phyloP scores from a whole-genome alignment of 2,797 vertebrate species.

The Pangasius krempfi region DNA sequence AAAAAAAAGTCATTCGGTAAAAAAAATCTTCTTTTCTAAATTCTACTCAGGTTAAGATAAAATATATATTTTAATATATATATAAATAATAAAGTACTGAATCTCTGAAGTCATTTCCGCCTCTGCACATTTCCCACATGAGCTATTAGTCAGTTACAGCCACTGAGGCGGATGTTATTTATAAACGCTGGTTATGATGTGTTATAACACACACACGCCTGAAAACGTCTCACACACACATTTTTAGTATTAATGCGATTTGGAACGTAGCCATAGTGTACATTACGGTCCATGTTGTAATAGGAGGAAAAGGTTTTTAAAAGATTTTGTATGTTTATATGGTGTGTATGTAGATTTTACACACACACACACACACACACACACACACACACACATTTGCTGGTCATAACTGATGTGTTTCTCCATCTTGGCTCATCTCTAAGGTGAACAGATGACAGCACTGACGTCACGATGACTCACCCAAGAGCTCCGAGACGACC shows the following conservation, averaged over 20 bases:
- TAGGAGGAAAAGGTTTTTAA: not conserved
- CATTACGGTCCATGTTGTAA: not conserved
- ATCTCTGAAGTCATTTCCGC: not conserved
- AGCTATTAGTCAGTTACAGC: not conserved
- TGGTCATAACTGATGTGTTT: not conserved
- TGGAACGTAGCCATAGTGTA: not conserved
- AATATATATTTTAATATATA: too few species aligned
- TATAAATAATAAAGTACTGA: not conserved
- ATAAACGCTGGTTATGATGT: not conserved
- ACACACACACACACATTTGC: not conserved
- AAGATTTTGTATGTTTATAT: not conserved
- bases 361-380: not conserved
- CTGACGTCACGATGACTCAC: conserved; percentile 64
- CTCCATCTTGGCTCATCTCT: not conserved
- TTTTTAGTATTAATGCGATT: not conserved
- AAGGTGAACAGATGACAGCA: conserved; percentile 8
- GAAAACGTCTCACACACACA: not conserved
- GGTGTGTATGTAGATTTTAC: not conserved
- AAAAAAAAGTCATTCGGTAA: too few species aligned
- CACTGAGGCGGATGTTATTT: not conserved
- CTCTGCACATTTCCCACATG: not conserved
- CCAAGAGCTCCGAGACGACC: conserved; percentile 29
- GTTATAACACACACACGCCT: not conserved
- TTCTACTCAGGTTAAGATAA: not conserved
- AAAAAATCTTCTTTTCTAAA: not conserved